Conservation (phyloP, 2,113 vertebrate species). For the Ailurus styani region DNA sequence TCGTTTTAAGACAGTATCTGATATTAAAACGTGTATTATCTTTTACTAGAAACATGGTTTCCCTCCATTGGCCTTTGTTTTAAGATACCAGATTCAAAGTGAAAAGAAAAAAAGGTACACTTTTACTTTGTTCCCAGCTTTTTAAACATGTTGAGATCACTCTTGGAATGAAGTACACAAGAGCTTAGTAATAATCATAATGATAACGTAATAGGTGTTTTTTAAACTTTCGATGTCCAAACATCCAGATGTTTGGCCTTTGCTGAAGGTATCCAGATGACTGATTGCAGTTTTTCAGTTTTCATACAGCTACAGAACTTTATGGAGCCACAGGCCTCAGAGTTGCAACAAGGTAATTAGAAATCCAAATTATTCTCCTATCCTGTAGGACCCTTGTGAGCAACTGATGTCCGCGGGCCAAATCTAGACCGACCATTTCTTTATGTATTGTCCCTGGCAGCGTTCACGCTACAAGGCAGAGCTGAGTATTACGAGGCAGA, state of each 20-base stretch:
- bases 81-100: conserved; percentile 6
- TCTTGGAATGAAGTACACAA: conserved; percentile 59
- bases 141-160: conserved; percentile 66
- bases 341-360: background rate
- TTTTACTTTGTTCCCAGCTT: conserved; percentile 44
- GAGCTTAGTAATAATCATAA: conserved; percentile 52
- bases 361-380: background rate
- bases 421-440: background rate
- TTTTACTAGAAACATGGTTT: background rate
- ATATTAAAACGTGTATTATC: background rate
- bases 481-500: background rate
- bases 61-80: background rate
- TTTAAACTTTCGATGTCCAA: conserved; percentile 50
- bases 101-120: conserved; percentile 16
- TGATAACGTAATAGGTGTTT: conserved; percentile 67
- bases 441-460: rapidly evolving
- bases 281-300: conserved; percentile 16
- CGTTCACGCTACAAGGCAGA: background rate
- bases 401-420: background rate
- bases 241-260: conserved; percentile 67
- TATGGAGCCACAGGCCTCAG: background rate
- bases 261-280: conserved; percentile 44
- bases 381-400: background rate
- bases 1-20: background rate
- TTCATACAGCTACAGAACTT: background rate